These are phyloP conservation scores for Drosophila bifasciata DNA, from an alignment of 1,140 invertebrate genomes.

Conservation along the genomic window DNA sequence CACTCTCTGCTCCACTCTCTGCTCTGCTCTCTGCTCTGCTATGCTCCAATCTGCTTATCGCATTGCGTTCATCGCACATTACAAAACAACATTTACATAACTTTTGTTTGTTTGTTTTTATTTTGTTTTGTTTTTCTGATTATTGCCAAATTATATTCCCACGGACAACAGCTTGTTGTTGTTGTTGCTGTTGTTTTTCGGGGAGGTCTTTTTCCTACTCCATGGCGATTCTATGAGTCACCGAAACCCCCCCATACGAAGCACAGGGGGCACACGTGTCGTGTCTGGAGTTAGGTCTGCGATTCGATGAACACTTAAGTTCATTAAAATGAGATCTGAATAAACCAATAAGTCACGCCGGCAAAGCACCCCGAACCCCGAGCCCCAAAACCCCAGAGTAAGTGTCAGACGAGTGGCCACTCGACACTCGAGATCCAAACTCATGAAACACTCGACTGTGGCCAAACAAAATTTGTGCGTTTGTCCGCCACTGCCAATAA, in stretches of 20 bases:
- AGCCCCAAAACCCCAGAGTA: too few relatives aligned
- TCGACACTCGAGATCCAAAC: slow-evolving; percentile 42
- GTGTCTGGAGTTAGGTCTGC: slow-evolving; percentile 19
- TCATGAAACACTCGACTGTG: slow-evolving; percentile 21
- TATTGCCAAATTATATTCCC: slow-evolving; percentile 75
- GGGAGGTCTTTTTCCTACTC: slow-evolving; percentile 39
- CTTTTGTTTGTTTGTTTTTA: slow-evolving; percentile 59
- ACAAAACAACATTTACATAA: slow-evolving; percentile 81
- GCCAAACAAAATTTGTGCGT: slow-evolving; percentile 53
- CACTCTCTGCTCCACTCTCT: too few relatives aligned
- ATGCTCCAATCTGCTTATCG: slow-evolving; percentile 57
- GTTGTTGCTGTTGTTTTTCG: background rate
- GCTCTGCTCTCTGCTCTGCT: too few relatives aligned
- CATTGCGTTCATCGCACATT: slow-evolving; percentile 81
- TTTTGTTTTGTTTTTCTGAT: slow-evolving; percentile 54
- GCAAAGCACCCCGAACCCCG: too few relatives aligned
- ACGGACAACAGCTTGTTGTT: slow-evolving; percentile 34
- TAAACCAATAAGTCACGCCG: slow-evolving; percentile 80
- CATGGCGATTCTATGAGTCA: slow-evolving; percentile 35
- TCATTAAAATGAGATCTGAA: slow-evolving; percentile 80
- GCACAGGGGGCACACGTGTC: slow-evolving; percentile 25
- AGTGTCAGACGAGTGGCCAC: slow-evolving; percentile 80
- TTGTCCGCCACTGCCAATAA: slow-evolving; percentile 35
- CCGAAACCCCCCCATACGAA: slow-evolving; percentile 5
- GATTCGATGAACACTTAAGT: slow-evolving; percentile 69